Evolutionary conservation across 2,797 vertebrate species (phyloP).

Genomic region (Danionella dracula): DNA sequence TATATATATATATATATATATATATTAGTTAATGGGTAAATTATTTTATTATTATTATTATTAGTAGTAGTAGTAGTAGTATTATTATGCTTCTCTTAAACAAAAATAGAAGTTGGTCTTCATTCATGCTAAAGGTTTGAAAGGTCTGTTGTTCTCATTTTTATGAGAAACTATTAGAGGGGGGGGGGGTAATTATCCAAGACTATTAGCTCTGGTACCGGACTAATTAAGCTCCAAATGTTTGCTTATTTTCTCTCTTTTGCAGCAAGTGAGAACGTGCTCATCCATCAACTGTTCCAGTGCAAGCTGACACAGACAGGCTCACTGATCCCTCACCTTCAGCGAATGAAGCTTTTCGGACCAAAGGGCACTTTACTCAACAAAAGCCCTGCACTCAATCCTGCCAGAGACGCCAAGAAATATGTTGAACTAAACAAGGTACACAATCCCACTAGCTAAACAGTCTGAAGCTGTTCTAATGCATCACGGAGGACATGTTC

Average conservation of each 20-base stretch:
- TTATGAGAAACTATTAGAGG: neutral
- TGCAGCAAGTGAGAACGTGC: slow-evolving; percentile 88
- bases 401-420: slow-evolving; percentile 69
- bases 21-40: too few species aligned
- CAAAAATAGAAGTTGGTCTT: too few species aligned
- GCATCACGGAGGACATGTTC: too few species aligned
- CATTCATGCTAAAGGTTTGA: too few species aligned
- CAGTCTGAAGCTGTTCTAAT: too few species aligned
- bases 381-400: slow-evolving; percentile 56
- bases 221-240: slow-evolving; percentile 37
- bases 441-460: slow-evolving; percentile 32
- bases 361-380: slow-evolving; percentile 75
- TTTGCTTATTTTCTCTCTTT: slow-evolving; percentile 42
- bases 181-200: slow-evolving; percentile 36
- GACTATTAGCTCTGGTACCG: slow-evolving; percentile 45
- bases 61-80: too few species aligned
- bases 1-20: too few species aligned
- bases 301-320: slow-evolving; percentile 90
- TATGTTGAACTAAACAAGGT: slow-evolving; percentile 86
- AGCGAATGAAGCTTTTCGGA: slow-evolving; percentile 73
- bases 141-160: neutral
- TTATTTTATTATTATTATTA: too few species aligned
- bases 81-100: too few species aligned
- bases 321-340: slow-evolving; percentile 78
- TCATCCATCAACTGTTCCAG: slow-evolving; percentile 90